Base-by-base conservation (phyloP, 2,113 vertebrate genomes). In the Stigmatopora argus region DNA sequence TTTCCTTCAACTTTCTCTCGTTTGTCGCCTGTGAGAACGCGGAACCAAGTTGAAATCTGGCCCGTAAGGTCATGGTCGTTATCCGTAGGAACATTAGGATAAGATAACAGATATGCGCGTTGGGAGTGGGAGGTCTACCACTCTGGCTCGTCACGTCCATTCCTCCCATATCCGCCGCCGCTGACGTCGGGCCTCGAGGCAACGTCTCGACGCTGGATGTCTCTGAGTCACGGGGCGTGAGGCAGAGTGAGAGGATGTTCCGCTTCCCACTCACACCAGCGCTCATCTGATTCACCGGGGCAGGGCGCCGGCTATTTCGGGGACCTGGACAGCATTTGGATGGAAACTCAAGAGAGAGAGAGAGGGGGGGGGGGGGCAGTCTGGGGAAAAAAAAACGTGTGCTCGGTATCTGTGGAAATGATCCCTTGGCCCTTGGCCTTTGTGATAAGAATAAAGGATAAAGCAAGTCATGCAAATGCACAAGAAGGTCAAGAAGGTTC, bases 61-160 rank as follows among this genome's bases (percentile, higher is more conserved):
- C 53, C 53, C 53, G 31, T 21, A 13, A 23, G 19, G 21, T 13
- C 21, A n/a, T 55, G 52, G 21, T 14, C 53, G 26, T 56, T 15
- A 56, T 56, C 13, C 53, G 31, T 56, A 56, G 53, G 53, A 56
- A 56, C 2, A 23, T 9, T 26, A 53, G 10, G 71, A 68, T 56
- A 69, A 64, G 73, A 69, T 64, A 60, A 67, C 78, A 73, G 31
- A 73, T 67, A 72, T 77, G 72, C 78, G 71, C 70, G 75, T 56
- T 56, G 71, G 66, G 77, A 81, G 80, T 82, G 71, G 80, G 85
- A 84, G 74, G 71, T 74, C 67, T 67, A 62, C 70, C 72, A 76
- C 69, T 72, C 77, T 81, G 79, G 65, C 74, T 3, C 79, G 82
- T 66, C 72, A 70, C 69, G 74, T 79, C 70, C 52, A 73, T 72